Base-by-base conservation (phyloP, 2,797 vertebrate genomes). In the Falco naumanni region DNA sequence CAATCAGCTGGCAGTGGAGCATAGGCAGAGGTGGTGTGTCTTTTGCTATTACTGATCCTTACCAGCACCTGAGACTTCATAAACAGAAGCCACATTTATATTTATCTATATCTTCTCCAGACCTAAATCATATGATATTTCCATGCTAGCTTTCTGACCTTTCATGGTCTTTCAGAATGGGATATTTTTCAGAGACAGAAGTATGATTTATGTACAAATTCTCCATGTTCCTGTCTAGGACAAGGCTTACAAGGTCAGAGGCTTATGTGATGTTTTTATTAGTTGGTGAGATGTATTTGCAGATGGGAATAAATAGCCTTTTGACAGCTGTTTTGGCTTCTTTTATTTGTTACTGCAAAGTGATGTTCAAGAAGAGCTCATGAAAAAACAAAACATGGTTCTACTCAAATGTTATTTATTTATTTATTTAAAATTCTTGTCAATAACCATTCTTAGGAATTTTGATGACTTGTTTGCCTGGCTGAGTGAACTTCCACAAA, bases 231-330 rank as follows among this genome's bases (percentile, higher is more conserved):
- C 33, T 90, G 39, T 59, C 57, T 91, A 33, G 63, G 59, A 72
- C 43, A 72, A 78, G 15, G 33, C 26, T 91, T 89, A 28, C 59
- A 89, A 84, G 48, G 81, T 89, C 66, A 92, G 60, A 85, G 7
- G 5, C 50, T 64, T 71, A 45, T 31, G 56, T 78, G 65, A 71
- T 79, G 39, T 51, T 89, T 93, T 91, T 71, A 60, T 78, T 93
- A 76, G 69, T n/a, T 91, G 34, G 59, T 78, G 31, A 88, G 19
- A 76, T 51, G 41, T 60, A 78, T 24, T 51, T 78, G 10, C 65
- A 93, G 34, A 39, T 69, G 79, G 59, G 54, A 95, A 91, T 84
- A 93, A 92, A 89, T 47, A 78, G n/a, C 43, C 21, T 61, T 93
- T 83, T 61, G 71, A 68, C 45, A 87, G 24, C 13, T 61, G n/a